Evolutionary conservation across 2,888 invertebrate species (phyloP), one percentile per base, ranked within the genome.

Genomic region (Chironomus riparius): DNA sequence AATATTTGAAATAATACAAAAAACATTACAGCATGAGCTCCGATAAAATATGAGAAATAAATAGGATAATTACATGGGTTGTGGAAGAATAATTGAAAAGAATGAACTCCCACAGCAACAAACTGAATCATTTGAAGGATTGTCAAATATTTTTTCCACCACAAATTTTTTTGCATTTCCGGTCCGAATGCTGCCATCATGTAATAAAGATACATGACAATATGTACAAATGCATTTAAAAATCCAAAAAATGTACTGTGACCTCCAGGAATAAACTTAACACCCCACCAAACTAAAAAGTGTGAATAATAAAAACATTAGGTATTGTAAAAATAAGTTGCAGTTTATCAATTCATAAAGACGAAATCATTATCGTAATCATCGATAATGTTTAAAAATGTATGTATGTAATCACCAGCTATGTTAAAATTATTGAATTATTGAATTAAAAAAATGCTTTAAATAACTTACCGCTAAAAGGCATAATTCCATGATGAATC

Each of bases 131-230:
- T 95, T 87, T 97, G 97, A 80, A 97, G 87, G 72, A 90, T 90
- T 38, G 97, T 97, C 82, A 97, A 88, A 85, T 97, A 95, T 82
- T 91, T 94, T 87, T 97, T 97, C 97, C 97, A 97, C 96, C 96
- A 97, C 78, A 97, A 87, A 83, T 91, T 97, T 80, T 89, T 91
- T 84, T 93, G 92, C 83, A 93, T 88, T 73, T 88, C 86, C 5
- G 96, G 96, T 77, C 97, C 97, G 85, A 96, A 87, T 47, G 97
- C 97, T 70, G 96, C 90, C 81, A 97, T 85, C 87, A 97, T 87
- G 82, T 96, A 96, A 86, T 97, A 98, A 4, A 90, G 87, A 85
- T 98, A 97, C 97, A 98, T 98, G 79, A 97, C 87, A 80, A 97
- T 92, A 85, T 98, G 97, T n/a, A 98, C 96, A 84, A 96, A 96